Evolutionary conservation across 2,113 vertebrate species (phyloP).

Genomic region (Catharus bicknelli): DNA sequence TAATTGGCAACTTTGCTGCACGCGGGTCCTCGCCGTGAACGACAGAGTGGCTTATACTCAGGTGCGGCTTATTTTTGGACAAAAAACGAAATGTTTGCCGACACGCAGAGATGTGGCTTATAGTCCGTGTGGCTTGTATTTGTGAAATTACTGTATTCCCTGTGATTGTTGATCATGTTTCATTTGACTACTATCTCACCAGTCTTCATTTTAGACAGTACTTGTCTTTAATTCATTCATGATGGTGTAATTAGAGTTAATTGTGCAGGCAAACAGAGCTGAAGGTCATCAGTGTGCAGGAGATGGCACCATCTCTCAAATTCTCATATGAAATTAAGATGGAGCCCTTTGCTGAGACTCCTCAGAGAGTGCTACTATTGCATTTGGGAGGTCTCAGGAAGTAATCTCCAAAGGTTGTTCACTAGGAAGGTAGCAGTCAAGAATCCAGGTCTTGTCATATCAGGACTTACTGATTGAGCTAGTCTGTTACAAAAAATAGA

Average conservation of each 20-base stretch:
- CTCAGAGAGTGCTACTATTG: neutral
- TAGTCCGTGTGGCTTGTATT: too few species aligned
- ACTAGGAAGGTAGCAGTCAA: neutral
- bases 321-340: neutral
- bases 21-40: too few species aligned
- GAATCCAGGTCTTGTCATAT: neutral
- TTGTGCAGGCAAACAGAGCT: neutral
- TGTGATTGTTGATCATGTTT: neutral
- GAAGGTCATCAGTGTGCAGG: neutral
- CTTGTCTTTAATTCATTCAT: neutral
- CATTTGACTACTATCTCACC: neutral
- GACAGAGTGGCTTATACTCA: too few species aligned
- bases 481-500: neutral
- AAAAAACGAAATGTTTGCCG: too few species aligned
- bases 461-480: neutral
- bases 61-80: too few species aligned
- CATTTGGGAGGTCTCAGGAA: neutral
- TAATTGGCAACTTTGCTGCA: too few species aligned
- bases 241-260: neutral
- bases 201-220: neutral
- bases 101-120: too few species aligned
- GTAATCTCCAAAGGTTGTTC: neutral
- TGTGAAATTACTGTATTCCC: neutral
- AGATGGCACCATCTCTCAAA: neutral
- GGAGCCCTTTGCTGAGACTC: neutral